Evolutionary conservation across 92 coral and sea anemone species (phyloP), one percentile per base, ranked within the genome.

Genomic region (Galaxea fascicularis): DNA sequence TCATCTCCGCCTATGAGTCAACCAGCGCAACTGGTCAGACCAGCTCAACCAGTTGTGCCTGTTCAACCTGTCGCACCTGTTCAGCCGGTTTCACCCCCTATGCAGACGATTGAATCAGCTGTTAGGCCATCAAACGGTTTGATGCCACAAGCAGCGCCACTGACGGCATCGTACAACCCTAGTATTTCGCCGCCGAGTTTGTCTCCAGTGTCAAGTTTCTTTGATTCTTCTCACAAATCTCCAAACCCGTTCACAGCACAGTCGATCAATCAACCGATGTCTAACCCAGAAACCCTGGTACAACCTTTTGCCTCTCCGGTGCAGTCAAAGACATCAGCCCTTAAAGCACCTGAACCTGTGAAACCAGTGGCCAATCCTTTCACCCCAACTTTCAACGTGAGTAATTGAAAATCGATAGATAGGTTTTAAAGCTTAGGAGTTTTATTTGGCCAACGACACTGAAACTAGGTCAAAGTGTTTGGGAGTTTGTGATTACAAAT

Each of bases 131-230:
- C 77, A 56, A 71, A 71, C n/a, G 78, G 59, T 26, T 45, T 82
- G 17, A 0, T 82, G 78, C 17, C 86, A 63, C 87, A 83, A 74
- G 27, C 73, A 63, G 87, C 87, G 17, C 82, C 87, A 17, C 60
- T 59, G 73, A 63, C 87, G 0, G 74, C 74, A 13, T 83, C 82
- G 11, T 75, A 27, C 80, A 73, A 29, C 26, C 81, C 82, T 11
- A 29, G 64, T 16, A 21, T 47, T 14, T 11, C 54, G 5, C 15
- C 80, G 22, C 82, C 82, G 45, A 62, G 46, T 18, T 30, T n/a
- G 47, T 80, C 73, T 27, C 56, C 87, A 1, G 16, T 65, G 65
- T 59, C 74, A 30, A 62, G 74, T 58, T 83, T 52, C 74, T 74
- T 83, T 29, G 64, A 83, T 45, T 74, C 87, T 8, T 24, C 74